A percentile compares a stretch with the other conserved stretches of the same genome.
These are phyloP conservation scores for Protobothrops flavoviridis DNA, from an alignment of 2,113 vertebrate species.

Conservation along the genomic window DNA sequence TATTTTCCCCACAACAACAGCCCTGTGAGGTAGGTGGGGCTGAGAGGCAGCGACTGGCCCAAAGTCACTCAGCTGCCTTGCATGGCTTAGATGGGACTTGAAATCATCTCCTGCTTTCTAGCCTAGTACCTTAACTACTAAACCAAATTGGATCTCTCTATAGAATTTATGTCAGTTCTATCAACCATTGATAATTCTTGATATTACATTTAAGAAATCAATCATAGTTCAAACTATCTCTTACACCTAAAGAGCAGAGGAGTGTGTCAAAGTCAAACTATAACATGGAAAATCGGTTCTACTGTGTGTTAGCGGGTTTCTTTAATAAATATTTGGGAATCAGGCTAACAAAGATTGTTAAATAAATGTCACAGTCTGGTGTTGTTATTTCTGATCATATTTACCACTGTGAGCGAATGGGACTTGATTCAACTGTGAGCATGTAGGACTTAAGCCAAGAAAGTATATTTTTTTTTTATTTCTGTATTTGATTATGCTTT, in stretches of 20 bases:
- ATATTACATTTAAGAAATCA: slow-evolving; percentile 33
- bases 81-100: not conserved
- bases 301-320: slow-evolving; percentile 5
- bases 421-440: not conserved
- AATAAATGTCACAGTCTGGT: slow-evolving; percentile 19
- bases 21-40: not conserved
- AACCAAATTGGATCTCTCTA: not conserved
- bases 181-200: slow-evolving; percentile 49
- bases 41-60: not conserved
- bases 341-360: slow-evolving; percentile 24
- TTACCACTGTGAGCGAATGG: not conserved
- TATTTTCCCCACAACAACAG: not conserved
- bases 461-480: not conserved
- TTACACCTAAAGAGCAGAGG: slow-evolving; percentile 41
- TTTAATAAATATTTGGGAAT: slow-evolving; percentile 41
- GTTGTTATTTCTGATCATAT: slow-evolving; percentile 19
- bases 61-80: not conserved
- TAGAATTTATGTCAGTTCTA: slow-evolving; percentile 48
- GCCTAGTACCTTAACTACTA: not conserved
- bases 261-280: slow-evolving; percentile 38
- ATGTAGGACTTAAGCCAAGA: not conserved
- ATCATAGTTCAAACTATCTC: slow-evolving; percentile 11
- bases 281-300: slow-evolving; percentile 37
- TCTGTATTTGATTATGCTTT: not conserved
- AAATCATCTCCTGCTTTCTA: not conserved